Evolutionary conservation across 2,888 invertebrate species (phyloP), one percentile per base, ranked within the genome.

Genomic region (Drosophila niveifrons): DNA sequence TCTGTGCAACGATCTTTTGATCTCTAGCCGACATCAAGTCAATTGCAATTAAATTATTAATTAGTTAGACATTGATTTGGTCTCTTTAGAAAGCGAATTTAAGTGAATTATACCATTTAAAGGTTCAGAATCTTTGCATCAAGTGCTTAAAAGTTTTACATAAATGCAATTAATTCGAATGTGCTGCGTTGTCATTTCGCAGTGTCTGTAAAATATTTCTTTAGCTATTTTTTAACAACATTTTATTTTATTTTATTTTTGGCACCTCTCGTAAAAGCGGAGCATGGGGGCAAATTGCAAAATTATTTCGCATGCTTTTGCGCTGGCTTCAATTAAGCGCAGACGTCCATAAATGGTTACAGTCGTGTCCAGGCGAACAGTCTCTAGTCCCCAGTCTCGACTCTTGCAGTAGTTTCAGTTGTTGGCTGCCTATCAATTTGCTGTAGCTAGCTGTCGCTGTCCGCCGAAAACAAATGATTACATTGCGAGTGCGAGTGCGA

Each of bases 341-440:
- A 76, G 85, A 82, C 73, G 72, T 82, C 88, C 85, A 88, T 85
- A 82, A 82, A 82, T 82, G 82, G 82, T 67, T 53, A 59, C 31
- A 74, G 59, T 69, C 69, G 72, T 63, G 62, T 71, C 70, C 74
- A 62, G 71, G 71, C 65, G 13, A 36, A 36, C 72, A 57, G 53
- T 52, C 58, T 57, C 41, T 34, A 28, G 55, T 51, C 50, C 41
- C 3, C 66, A 28, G 43, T 48, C 66, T 52, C 43, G 8, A 15
- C 17, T 46, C 64, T 63, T 29, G 53, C 59, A 66, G 55, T 63
- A 58, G 69, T 64, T 71, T 64, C 59, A 53, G 81, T 74, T 80
- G 85, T 85, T 82, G 61, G 55, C 85, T 84, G 88, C 85, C 82
- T 88, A 88, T 82, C 82, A 82, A 82, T 84, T 87, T 88, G 78